These are phyloP conservation scores for Poeciliopsis retropinna DNA, from an alignment of 2,113 vertebrate genomes.

Conservation along the genomic window DNA sequence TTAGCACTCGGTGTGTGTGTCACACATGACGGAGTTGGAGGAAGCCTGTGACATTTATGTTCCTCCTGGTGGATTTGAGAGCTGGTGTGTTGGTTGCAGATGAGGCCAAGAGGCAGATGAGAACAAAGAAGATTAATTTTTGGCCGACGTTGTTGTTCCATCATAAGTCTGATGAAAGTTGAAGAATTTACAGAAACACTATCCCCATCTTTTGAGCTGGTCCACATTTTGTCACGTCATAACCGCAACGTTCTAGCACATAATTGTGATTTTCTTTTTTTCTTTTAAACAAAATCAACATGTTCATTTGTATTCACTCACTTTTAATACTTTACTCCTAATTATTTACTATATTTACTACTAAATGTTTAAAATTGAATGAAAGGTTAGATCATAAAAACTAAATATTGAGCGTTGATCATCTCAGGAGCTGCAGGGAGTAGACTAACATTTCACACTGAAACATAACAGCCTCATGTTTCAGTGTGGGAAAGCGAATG, in stretches of 20 bases:
- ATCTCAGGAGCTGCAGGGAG: too few relatives aligned
- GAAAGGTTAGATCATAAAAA: too few relatives aligned
- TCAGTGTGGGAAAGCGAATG: too few relatives aligned
- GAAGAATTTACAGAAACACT: neutral
- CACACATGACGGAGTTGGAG: constrained; percentile 50
- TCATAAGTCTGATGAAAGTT: constrained; percentile 13
- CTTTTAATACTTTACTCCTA: too few relatives aligned
- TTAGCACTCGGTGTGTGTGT: constrained; percentile 52
- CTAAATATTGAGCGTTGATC: too few relatives aligned
- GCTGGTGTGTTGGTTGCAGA: constrained; percentile 21
- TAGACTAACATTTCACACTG: too few relatives aligned
- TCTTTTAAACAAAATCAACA: too few relatives aligned
- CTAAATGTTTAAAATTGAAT: too few relatives aligned
- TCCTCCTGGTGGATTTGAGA: constrained; percentile 1
- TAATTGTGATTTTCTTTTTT: neutral
- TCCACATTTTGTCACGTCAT: neutral
- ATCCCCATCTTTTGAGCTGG: neutral
- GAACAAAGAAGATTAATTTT: constrained; percentile 18
- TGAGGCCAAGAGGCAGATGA: neutral
- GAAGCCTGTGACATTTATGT: constrained; percentile 50
- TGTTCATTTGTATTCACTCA: too few relatives aligned
- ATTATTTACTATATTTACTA: too few relatives aligned
- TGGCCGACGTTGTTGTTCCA: constrained; percentile 38
- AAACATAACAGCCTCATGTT: too few relatives aligned
- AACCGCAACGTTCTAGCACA: neutral